Conservation (phyloP, 2,797 vertebrate genomes). For the Hoplostethus atlanticus region DNA sequence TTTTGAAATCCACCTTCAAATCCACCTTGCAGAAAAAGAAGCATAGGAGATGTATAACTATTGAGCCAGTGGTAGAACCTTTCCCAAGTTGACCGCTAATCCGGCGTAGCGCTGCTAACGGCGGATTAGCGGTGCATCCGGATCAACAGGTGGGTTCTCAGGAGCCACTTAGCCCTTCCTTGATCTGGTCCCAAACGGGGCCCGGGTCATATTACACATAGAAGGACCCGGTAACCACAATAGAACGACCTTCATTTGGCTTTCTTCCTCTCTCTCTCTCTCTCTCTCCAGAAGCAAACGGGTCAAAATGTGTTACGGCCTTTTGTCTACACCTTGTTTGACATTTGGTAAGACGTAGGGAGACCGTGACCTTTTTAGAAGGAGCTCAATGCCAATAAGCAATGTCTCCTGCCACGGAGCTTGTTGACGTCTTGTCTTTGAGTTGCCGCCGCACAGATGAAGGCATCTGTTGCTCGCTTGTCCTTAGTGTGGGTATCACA, state of each 20-base stretch:
- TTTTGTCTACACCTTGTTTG: conserved; percentile 6
- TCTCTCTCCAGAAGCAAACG: background rate
- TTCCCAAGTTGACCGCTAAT: conserved; percentile 44
- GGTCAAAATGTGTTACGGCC: conserved; percentile 1
- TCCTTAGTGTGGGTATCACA: background rate
- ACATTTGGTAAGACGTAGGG: background rate
- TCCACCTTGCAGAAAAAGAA: background rate
- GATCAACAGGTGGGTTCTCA: conserved; percentile 60
- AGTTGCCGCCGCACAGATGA: background rate
- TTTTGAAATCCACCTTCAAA: background rate
- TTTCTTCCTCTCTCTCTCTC: background rate
- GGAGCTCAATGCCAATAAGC: background rate
- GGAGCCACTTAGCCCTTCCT: conserved; percentile 33
- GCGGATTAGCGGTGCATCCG: conserved; percentile 42
- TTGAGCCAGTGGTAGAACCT: background rate
- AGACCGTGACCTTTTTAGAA: conserved; percentile 1
- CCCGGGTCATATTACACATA: conserved; percentile 58
- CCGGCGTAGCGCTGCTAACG: conserved; percentile 20
- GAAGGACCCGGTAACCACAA: conserved; percentile 30
- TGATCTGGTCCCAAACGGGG: conserved; percentile 39
- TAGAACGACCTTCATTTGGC: conserved; percentile 33
- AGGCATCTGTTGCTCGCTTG: conserved; percentile 2
- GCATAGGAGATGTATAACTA: background rate
- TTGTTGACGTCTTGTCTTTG: conserved; percentile 10
- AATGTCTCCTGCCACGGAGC: background rate